phyloP scores from a whole-genome alignment of 2,888 invertebrate species.

The Acanthopleura granulata region DNA sequence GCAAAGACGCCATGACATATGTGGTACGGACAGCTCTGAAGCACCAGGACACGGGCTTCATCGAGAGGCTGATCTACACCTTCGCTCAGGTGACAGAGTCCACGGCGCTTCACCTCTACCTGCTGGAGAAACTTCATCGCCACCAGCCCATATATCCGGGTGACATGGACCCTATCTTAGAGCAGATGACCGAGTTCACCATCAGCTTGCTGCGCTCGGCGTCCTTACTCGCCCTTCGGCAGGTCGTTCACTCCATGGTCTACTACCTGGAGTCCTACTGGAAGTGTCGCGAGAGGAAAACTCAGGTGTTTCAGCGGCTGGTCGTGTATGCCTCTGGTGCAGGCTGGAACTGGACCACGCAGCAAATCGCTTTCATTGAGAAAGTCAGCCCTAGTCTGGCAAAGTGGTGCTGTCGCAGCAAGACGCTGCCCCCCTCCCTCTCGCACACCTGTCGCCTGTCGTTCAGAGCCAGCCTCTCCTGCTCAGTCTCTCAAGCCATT shows the following conservation, averaged over 20 bases:
- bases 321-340: conserved; percentile 48
- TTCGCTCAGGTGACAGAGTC: conserved; percentile 43
- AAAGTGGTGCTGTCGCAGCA: conserved; percentile 41
- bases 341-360: conserved; percentile 49
- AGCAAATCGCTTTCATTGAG: conserved; percentile 40
- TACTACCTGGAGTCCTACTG: conserved; percentile 56
- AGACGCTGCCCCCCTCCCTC: conserved; percentile 37
- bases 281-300: conserved; percentile 39
- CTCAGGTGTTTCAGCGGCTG: conserved; percentile 39
- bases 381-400: conserved; percentile 40
- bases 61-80: conserved; percentile 43
- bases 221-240: conserved; percentile 33
- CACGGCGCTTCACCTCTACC: conserved; percentile 43
- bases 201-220: conserved; percentile 43
- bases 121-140: conserved; percentile 51
- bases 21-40: conserved; percentile 55
- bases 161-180: conserved; percentile 46
- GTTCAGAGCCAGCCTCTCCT: conserved; percentile 34
- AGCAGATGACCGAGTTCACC: conserved; percentile 45
- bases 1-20: conserved; percentile 58
- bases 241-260: conserved; percentile 44
- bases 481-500: conserved; percentile 36
- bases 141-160: conserved; percentile 54
- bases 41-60: conserved; percentile 45
- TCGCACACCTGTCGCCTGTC: conserved; percentile 41